Conservation (phyloP, 2,113 vertebrate genomes). For the Oreotragus oreotragus region DNA sequence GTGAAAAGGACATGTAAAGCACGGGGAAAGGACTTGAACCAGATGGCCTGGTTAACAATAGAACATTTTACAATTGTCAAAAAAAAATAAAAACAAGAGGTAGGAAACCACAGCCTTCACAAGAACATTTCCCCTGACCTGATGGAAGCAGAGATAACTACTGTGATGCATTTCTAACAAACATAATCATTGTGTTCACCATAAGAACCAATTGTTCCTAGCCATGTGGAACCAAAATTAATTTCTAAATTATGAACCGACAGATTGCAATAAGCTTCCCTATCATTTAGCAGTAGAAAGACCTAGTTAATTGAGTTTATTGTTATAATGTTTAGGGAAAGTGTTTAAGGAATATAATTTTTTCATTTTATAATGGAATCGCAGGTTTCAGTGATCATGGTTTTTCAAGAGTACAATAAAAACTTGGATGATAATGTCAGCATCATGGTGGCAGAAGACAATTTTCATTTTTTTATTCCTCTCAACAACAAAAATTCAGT, state of each 20-base stretch:
- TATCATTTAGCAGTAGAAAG: conserved; percentile 20
- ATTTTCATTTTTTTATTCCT: neutral
- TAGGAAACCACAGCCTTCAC: neutral
- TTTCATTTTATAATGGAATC: neutral
- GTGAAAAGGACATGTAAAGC: conserved; percentile 40
- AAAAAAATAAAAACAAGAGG: conserved; percentile 37
- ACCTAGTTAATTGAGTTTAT: conserved; percentile 8
- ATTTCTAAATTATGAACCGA: conserved; percentile 49
- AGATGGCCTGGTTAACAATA: conserved; percentile 39
- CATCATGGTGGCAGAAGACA: neutral
- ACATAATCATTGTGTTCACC: neutral
- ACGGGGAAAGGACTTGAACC: neutral
- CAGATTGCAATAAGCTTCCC: conserved; percentile 35
- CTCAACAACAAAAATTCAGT: neutral
- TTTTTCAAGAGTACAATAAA: neutral
- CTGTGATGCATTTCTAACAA: neutral
- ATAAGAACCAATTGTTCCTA: conserved; percentile 32
- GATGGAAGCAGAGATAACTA: neutral
- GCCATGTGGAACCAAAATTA: conserved; percentile 60
- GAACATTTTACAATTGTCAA: conserved; percentile 3
- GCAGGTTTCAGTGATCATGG: neutral
- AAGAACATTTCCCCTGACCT: neutral
- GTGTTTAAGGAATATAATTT: conserved; percentile 11
- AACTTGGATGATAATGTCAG: neutral
- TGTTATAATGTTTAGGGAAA: neutral